These are phyloP conservation scores for Tenthredo livida DNA, from an alignment of 2,888 invertebrate species.

Conservation along the genomic window DNA sequence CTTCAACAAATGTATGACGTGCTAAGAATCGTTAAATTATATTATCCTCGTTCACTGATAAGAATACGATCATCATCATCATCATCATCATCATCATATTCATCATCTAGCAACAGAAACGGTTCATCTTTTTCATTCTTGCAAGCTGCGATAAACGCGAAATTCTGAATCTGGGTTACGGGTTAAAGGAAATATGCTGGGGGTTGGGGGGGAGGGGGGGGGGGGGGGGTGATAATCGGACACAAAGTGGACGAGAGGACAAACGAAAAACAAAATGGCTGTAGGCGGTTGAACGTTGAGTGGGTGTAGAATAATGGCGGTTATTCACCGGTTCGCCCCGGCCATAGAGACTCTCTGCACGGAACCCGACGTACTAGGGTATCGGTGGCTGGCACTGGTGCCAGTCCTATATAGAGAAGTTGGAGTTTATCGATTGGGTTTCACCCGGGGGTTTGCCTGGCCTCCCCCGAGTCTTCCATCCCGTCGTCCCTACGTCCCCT, in stretches of 20 bases:
- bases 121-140: background rate
- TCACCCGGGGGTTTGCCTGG: slow-evolving; percentile 71
- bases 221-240: slow-evolving; percentile 27
- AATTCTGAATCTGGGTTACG: slow-evolving; percentile 30
- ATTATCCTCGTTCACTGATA: background rate
- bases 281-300: slow-evolving; percentile 70
- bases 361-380: slow-evolving; percentile 59
- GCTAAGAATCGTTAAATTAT: background rate
- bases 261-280: slow-evolving; percentile 74
- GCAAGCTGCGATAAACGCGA: background rate
- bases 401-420: slow-evolving; percentile 45
- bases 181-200: background rate
- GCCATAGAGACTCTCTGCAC: slow-evolving; percentile 56
- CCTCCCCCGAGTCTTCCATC: slow-evolving; percentile 60
- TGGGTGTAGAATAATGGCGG: slow-evolving; percentile 77
- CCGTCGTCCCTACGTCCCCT: slow-evolving; percentile 51
- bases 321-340: slow-evolving; percentile 62
- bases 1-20: background rate
- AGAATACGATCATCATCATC: background rate
- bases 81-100: background rate
- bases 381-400: slow-evolving; percentile 47
- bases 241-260: slow-evolving; percentile 19
- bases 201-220: too few species aligned
- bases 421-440: slow-evolving; percentile 77
- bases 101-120: too few species aligned